Evolutionary conservation across 2,113 vertebrate genomes (phyloP).

Genomic region (Panthera tigris): DNA sequence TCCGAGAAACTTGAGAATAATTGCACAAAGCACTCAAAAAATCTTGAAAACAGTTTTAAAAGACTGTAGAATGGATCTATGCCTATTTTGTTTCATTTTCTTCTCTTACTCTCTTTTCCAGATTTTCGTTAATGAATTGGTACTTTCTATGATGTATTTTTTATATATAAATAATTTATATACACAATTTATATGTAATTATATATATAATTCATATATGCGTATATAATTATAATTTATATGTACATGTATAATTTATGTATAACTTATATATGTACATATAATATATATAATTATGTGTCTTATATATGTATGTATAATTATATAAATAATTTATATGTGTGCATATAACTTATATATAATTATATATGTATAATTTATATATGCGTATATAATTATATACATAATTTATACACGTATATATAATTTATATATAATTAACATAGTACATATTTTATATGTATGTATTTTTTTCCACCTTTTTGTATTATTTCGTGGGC

Average conservation of each 20-base stretch:
- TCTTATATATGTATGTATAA: no score
- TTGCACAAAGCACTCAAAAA: background rate
- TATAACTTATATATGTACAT: no score
- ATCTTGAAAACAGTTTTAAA: background rate
- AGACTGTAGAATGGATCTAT: fast-evolving
- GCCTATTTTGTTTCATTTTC: background rate
- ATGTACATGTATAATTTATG: no score
- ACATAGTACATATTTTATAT: no score
- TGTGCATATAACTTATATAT: no score
- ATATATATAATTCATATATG: no score
- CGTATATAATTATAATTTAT: no score
- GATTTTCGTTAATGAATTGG: background rate
- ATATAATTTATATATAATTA: background rate
- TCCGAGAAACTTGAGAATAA: background rate
- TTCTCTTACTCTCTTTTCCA: background rate
- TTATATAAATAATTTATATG: no score
- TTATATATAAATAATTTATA: background rate
- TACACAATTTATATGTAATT: background rate
- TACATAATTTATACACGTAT: background rate
- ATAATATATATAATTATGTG: no score
- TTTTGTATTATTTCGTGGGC: background rate
- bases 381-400: background rate
- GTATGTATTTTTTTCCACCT: background rate
- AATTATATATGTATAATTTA: no score
- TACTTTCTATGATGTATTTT: background rate